Percentiles rank a stretch among this genome's conserved stretches.
Evolutionary conservation across 2,113 vertebrate species (phyloP).

Genomic region (Apteryx owenii): DNA sequence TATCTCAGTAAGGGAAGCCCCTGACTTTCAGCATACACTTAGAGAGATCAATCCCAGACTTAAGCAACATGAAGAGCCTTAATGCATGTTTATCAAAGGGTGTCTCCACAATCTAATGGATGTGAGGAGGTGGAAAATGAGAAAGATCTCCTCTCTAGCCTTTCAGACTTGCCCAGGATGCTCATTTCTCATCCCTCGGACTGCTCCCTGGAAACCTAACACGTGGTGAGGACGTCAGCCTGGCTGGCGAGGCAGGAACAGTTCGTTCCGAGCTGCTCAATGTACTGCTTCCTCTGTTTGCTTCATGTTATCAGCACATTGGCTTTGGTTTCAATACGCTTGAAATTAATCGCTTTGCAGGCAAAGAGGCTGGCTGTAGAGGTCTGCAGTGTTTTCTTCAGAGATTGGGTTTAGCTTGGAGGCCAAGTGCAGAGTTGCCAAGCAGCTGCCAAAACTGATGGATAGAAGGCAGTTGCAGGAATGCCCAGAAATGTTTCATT

Average conservation of each 20-base stretch:
- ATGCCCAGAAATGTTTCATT: slow-evolving; percentile 34
- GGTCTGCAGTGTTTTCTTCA: background rate
- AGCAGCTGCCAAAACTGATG: slow-evolving; percentile 45
- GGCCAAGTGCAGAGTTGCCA: slow-evolving; percentile 10
- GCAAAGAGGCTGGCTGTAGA: background rate
- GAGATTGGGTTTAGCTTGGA: slow-evolving; percentile 21
- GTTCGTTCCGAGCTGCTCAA: background rate
- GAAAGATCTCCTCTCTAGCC: background rate
- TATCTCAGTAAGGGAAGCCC: background rate
- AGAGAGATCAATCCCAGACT: background rate
- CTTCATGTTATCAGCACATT: background rate
- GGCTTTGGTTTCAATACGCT: background rate
- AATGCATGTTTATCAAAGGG: background rate
- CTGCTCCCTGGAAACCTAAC: background rate
- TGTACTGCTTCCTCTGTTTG: background rate
- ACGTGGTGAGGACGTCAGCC: background rate
- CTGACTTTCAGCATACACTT: background rate
- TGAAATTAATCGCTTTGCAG: background rate
- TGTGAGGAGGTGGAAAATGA: background rate
- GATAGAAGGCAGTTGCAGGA: slow-evolving; percentile 1
- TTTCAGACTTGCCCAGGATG: background rate
- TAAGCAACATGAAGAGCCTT: background rate
- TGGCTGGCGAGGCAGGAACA: background rate
- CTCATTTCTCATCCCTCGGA: background rate
- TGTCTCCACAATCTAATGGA: background rate